phyloP scores from a whole-genome alignment of 2,888 invertebrate genomes.

The Drosophila sordidapex region DNA sequence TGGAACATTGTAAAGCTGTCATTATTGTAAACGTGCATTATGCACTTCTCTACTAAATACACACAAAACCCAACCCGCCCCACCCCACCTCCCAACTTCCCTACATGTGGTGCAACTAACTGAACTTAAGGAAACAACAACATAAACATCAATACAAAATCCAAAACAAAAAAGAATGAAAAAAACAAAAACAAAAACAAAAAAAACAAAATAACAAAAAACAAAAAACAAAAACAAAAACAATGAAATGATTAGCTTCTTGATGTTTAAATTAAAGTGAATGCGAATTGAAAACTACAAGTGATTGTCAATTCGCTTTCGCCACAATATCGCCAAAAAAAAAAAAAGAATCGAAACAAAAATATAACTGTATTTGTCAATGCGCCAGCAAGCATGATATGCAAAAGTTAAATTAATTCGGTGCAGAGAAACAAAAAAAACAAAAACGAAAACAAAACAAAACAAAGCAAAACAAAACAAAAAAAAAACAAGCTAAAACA shows the following conservation, averaged over 20 bases:
- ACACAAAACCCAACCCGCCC: background rate
- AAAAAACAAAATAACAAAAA: background rate
- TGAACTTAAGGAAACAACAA: conserved; percentile 22
- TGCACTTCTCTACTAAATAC: conserved; percentile 16
- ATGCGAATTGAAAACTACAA: conserved; percentile 10
- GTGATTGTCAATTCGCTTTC: conserved; percentile 20
- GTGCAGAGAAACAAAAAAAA: conserved; percentile 3
- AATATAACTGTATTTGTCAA: background rate
- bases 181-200: background rate
- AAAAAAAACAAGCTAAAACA: conserved; percentile 13
- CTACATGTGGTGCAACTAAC: conserved; percentile 54
- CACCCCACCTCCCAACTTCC: conserved; percentile 1
- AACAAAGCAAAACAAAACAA: conserved; percentile 9
- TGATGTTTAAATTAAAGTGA: conserved; percentile 9
- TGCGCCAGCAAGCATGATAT: conserved; percentile 19
- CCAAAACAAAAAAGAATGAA: background rate
- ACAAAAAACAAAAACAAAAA: conserved; percentile 6
- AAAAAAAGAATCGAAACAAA: background rate
- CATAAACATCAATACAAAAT: conserved; percentile 12
- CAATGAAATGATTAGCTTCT: conserved; percentile 11
- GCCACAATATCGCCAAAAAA: conserved; percentile 18
- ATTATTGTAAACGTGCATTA: conserved; percentile 31
- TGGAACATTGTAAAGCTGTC: conserved; percentile 53
- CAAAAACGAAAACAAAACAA: conserved; percentile 1
- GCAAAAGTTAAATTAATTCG: background rate